Conservation (phyloP, 2,888 invertebrate species). For the Portevinia maculata region DNA sequence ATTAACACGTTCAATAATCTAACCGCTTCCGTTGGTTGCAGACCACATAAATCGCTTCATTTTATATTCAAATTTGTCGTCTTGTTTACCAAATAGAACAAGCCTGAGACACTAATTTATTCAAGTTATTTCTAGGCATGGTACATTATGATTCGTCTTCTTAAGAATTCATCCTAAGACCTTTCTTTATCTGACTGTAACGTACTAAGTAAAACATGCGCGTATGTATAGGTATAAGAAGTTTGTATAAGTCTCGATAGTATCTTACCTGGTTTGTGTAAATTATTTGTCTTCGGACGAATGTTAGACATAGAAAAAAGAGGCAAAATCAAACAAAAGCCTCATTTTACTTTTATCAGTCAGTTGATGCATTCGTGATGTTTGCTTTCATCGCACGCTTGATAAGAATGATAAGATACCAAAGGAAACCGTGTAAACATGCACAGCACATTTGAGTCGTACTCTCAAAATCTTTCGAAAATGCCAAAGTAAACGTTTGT, state of each 20-base stretch:
- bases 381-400: constrained; percentile 26
- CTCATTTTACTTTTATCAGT: constrained; percentile 26
- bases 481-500: constrained; percentile 26
- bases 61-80: constrained; percentile 51
- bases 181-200: background rate
- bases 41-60: constrained; percentile 52
- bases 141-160: constrained; percentile 3
- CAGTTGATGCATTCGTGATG: constrained; percentile 43
- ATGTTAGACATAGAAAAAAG: background rate
- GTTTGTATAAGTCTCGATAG: background rate
- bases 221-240: background rate
- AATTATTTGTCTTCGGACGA: background rate
- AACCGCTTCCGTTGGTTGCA: constrained; percentile 59
- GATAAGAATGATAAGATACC: constrained; percentile 58
- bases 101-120: constrained; percentile 47
- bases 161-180: background rate
- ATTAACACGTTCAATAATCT: constrained; percentile 72
- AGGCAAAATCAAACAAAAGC: background rate
- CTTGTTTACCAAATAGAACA: constrained; percentile 29
- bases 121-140: constrained; percentile 7
- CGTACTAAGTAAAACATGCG: background rate
- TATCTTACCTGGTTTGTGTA: background rate
- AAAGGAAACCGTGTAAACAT: constrained; percentile 37
- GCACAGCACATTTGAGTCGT: background rate
- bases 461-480: constrained; percentile 19